Percentiles rank a stretch among this genome's conserved stretches.
These are phyloP conservation scores for Elephantulus edwardii DNA, from an alignment of 2,113 vertebrate genomes.

Conservation along the genomic window DNA sequence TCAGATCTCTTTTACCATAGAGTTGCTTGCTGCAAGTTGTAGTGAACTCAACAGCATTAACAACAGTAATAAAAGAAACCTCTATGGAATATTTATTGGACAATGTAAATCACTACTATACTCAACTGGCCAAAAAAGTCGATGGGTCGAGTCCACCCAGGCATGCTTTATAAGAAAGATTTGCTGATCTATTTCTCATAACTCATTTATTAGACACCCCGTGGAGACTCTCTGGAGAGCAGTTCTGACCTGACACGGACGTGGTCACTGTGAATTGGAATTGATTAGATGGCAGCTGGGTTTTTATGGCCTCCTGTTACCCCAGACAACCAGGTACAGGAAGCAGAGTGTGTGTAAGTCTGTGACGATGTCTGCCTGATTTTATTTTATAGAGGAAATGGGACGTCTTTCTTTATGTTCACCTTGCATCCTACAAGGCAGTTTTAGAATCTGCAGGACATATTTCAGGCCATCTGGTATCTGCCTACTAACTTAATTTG, in stretches of 20 bases:
- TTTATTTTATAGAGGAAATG: neutral
- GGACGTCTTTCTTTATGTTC: neutral
- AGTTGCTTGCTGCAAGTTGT: too few relatives aligned
- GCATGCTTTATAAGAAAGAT: too few relatives aligned
- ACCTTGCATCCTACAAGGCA: neutral
- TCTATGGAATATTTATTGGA: neutral
- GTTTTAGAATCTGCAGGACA: neutral
- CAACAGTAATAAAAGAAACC: neutral
- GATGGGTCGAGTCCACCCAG: too few relatives aligned
- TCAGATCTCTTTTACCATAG: too few relatives aligned
- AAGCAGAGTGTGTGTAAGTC: neutral
- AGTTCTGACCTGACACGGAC: neutral
- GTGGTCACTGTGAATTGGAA: neutral
- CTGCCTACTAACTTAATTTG: conserved; percentile 37
- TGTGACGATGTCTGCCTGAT: neutral
- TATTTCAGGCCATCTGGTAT: neutral
- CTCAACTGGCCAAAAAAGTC: too few relatives aligned
- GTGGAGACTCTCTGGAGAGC: neutral
- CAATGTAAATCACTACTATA: too few relatives aligned
- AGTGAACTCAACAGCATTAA: too few relatives aligned
- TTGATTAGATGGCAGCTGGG: neutral
- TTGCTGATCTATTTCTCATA: too few relatives aligned
- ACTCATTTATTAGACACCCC: too few relatives aligned
- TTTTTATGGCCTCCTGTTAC: neutral
- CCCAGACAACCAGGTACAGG: neutral